These are phyloP conservation scores for Scolopax bukidnonensis DNA, from an alignment of 2,797 vertebrate species.

Conservation along the genomic window DNA sequence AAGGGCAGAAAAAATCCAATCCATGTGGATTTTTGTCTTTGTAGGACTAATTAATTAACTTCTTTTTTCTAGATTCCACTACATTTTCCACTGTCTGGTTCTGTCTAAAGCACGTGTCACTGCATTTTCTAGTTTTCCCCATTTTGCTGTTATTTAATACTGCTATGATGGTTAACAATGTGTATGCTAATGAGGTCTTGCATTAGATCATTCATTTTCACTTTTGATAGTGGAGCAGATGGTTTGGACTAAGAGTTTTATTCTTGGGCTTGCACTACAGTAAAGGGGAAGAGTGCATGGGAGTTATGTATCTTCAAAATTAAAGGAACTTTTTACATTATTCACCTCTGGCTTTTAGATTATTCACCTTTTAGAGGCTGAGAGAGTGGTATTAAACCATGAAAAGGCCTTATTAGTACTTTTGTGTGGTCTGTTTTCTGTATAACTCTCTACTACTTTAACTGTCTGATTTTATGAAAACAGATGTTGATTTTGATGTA, in stretches of 20 bases:
- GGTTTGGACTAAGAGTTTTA: neutral
- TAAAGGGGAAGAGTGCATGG: neutral
- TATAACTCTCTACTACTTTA: neutral
- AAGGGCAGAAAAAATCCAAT: neutral
- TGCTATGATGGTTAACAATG: neutral
- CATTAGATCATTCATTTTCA: neutral
- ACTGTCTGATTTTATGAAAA: neutral
- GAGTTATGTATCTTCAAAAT: neutral
- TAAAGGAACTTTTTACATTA: neutral
- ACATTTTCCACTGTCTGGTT: neutral
- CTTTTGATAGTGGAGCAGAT: neutral
- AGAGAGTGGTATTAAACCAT: neutral
- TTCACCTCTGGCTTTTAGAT: neutral
- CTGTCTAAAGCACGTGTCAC: neutral
- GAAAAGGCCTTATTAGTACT: neutral
- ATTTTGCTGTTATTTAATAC: neutral
- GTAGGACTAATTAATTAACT: neutral
- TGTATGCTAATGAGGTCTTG: neutral
- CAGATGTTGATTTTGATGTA: neutral
- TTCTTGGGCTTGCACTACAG: neutral
- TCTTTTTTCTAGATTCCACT: neutral
- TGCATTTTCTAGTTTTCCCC: accelerated
- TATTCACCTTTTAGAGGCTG: neutral
- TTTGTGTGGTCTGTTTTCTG: neutral
- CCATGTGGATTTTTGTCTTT: neutral